Percentiles rank a stretch among this genome's conserved stretches.
Conservation (phyloP, 2,888 invertebrate genomes). For the Blomia tropicalis region DNA sequence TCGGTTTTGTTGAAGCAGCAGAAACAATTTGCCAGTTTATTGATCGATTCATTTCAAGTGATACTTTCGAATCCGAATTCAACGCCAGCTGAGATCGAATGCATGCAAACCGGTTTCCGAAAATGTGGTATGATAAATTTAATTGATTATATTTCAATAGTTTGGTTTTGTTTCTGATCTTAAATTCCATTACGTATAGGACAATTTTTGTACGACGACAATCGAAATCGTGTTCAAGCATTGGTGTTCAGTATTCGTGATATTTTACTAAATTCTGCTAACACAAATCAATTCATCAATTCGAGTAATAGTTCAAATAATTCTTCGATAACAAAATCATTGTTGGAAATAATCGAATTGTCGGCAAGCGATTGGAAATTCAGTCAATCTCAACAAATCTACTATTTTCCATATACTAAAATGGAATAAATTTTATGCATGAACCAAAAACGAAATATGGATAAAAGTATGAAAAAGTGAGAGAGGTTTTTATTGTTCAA, state of each 20-base stretch:
- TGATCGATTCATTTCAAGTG: constrained; percentile 75
- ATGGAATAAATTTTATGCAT: constrained; percentile 16
- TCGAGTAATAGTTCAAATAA: constrained; percentile 36
- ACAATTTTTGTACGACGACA: constrained; percentile 62
- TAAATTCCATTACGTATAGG: constrained; percentile 46
- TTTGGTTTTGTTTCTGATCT: constrained; percentile 70
- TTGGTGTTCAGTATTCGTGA: constrained; percentile 63
- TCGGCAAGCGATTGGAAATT: constrained; percentile 80
- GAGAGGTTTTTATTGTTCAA: too few species aligned
- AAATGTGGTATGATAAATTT: constrained; percentile 37
- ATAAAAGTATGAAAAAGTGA: background rate
- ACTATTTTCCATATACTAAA: constrained; percentile 43
- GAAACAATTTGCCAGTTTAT: constrained; percentile 50
- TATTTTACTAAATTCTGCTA: constrained; percentile 50
- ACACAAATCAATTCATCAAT: constrained; percentile 40
- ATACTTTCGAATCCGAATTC: constrained; percentile 38
- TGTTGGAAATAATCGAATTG: constrained; percentile 72
- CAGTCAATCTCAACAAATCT: constrained; percentile 70
- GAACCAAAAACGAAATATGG: background rate
- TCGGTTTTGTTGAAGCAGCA: constrained; percentile 16
- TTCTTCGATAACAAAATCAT: constrained; percentile 44
- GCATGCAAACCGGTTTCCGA: constrained; percentile 23
- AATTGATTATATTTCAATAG: constrained; percentile 54
- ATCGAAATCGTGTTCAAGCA: constrained; percentile 61
- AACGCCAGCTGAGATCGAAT: constrained; percentile 26